Base-by-base conservation (phyloP, 1,140 invertebrate species). In the Prorops nasuta region DNA sequence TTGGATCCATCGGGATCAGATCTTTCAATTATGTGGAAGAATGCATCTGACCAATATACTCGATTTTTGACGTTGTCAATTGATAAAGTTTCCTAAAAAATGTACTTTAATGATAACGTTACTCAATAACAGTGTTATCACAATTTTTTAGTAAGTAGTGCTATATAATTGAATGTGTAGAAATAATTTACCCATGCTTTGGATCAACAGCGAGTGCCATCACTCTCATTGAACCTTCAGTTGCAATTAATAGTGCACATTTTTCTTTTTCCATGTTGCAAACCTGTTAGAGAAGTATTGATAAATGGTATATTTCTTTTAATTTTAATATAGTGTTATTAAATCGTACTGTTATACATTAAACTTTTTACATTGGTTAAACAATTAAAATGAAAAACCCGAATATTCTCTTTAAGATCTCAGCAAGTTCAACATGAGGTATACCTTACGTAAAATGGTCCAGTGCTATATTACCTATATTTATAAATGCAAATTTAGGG, bases 121-220 rank as follows among this genome's bases (percentile, higher is more conserved):
- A 39, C n/a, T 24, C 12, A 24, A 44, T 31, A n/a, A n/a, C n/a
- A n/a, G n/a, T n/a, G n/a, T n/a, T n/a, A 34, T 15, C 2, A 39
- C 37, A 32, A 44, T 87, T 0, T 85, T 94, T 28, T 35, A 34
- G 37, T 16, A 41, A 51, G 35, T 35, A 35, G 45, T 10, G 10
- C 10, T 28, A 28, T 28, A 28, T 6, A 6, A 6, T 28, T 28
- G 4, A 6, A 10, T 28, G 24, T n/a, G n/a, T n/a, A n/a, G n/a
- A n/a, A n/a, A n/a, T n/a, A 1, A 77, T 73, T 65, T 81, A 85
- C 66, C 85, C 86, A 39, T 81, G 71, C 36, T 79, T 76, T 0
- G 94, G 92, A 77, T 96, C 88, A 17, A 97, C 70, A 18, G 85
- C 87, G 51, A 98, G 86, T 1, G 92, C 90, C 43, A 91, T 79